phyloP scores from a whole-genome alignment of 2,113 vertebrate species.

The Phyllostomus hastatus region DNA sequence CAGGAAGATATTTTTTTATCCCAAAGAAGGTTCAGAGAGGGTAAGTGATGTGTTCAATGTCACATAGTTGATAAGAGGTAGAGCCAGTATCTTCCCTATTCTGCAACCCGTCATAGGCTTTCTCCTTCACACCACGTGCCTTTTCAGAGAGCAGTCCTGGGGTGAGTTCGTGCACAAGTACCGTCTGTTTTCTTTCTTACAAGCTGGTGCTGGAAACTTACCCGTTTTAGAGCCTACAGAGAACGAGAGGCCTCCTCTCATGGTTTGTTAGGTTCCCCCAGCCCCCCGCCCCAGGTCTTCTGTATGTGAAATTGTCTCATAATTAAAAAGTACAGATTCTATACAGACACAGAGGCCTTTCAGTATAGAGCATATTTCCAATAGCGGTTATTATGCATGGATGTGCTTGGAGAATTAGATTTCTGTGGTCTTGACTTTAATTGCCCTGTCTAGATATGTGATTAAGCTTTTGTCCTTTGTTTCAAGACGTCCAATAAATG shows the following conservation, averaged over 20 bases:
- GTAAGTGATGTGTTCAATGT: rapidly evolving
- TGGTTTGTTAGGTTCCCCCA: neutral
- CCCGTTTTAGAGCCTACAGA: neutral
- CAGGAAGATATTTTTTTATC: neutral
- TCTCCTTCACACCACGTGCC: neutral
- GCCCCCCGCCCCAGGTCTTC: neutral
- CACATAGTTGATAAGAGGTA: neutral
- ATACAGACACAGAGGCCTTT: slow-evolving; percentile 72
- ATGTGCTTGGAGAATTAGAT: slow-evolving; percentile 71
- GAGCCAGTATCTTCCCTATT: neutral
- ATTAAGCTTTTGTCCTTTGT: slow-evolving; percentile 76
- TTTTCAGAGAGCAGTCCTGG: neutral
- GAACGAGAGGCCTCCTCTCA: neutral
- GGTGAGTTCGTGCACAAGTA: neutral
- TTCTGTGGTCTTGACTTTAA: slow-evolving; percentile 74
- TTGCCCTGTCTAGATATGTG: slow-evolving; percentile 72
- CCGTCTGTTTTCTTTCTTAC: neutral
- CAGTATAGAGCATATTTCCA: slow-evolving; percentile 47
- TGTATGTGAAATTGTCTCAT: slow-evolving; percentile 62
- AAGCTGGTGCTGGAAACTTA: neutral
- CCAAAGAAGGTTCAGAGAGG: neutral
- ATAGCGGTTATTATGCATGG: slow-evolving; percentile 66
- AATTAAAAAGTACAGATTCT: slow-evolving; percentile 69
- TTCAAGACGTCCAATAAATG: slow-evolving; percentile 65
- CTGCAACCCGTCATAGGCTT: rapidly evolving